Evolutionary conservation across 2,888 invertebrate species (phyloP).

Genomic region (Drosophila paranaensis): DNA sequence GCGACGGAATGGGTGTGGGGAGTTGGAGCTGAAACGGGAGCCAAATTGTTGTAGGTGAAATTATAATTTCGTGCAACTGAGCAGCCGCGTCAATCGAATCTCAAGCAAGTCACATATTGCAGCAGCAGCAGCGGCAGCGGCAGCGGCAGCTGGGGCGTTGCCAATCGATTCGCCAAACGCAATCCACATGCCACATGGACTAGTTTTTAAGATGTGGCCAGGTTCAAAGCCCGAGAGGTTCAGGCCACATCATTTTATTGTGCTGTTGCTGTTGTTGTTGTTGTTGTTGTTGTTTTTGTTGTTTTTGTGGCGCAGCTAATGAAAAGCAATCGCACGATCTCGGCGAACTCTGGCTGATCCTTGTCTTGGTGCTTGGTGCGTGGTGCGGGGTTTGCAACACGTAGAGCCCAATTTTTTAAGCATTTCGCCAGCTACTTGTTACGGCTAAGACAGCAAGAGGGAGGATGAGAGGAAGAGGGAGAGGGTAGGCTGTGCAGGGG

Average conservation of each 20-base stretch:
- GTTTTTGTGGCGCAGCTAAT: conserved; percentile 69
- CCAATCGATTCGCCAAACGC: conserved; percentile 76
- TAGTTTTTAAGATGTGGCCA: conserved; percentile 62
- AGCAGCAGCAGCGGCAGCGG: conserved; percentile 17
- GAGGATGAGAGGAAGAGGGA: neutral
- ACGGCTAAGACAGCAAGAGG: conserved; percentile 55
- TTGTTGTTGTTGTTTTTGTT: too few species aligned
- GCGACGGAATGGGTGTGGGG: conserved; percentile 7
- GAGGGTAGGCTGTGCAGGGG: conserved; percentile 21
- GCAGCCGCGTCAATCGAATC: conserved; percentile 14
- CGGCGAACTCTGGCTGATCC: conserved; percentile 37
- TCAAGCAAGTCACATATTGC: conserved; percentile 58
- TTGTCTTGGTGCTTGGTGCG: conserved; percentile 49
- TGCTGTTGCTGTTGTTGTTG: conserved; percentile 41
- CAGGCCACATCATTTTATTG: conserved; percentile 31
- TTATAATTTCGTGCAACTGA: conserved; percentile 70
- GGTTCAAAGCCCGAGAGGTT: conserved; percentile 44
- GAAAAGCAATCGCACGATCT: conserved; percentile 79
- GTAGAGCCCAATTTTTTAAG: conserved; percentile 75
- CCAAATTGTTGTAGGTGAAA: conserved; percentile 80
- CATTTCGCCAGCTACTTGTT: conserved; percentile 78
- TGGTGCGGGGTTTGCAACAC: conserved; percentile 65
- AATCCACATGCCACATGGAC: conserved; percentile 66
- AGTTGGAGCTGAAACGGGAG: conserved; percentile 62
- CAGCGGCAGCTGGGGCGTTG: conserved; percentile 54